A percentile compares a stretch with the other conserved stretches of the same genome.
Conservation (phyloP, 2,888 invertebrate species). For the Panopea generosa region DNA sequence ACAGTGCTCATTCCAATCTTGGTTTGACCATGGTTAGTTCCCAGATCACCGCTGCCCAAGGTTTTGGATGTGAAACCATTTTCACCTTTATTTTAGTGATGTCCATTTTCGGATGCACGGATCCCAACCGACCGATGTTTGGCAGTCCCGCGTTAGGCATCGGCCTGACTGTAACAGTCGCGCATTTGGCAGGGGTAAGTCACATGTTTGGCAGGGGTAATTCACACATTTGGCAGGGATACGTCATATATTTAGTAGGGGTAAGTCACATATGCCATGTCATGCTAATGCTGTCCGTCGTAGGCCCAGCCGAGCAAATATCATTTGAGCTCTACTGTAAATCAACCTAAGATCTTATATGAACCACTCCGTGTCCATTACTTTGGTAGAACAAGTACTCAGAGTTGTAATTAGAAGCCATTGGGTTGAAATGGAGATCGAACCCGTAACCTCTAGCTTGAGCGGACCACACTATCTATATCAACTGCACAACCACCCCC, state of each 20-base stretch:
- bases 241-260: constrained; percentile 84
- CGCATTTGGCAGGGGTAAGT: constrained; percentile 94
- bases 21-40: constrained; percentile 68
- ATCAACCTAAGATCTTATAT: too few relatives aligned
- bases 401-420: too few relatives aligned
- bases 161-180: constrained; percentile 93
- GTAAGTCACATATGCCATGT: too few relatives aligned
- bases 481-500: too few relatives aligned
- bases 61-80: constrained; percentile 92
- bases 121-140: constrained; percentile 91
- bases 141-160: constrained; percentile 94
- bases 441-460: too few relatives aligned
- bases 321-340: too few relatives aligned
- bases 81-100: constrained; percentile 95
- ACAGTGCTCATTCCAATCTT: constrained; percentile 60
- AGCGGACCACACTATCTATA: too few relatives aligned
- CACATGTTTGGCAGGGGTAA: not conserved
- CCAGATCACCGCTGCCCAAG: constrained; percentile 88
- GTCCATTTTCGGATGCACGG: constrained; percentile 93
- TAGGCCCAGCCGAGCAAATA: too few relatives aligned
- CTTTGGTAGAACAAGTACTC: too few relatives aligned
- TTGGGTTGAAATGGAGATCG: too few relatives aligned
- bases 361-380: too few relatives aligned
- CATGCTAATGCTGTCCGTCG: too few relatives aligned
- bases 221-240: constrained; percentile 93